Percentiles rank a stretch among this genome's conserved stretches.
Evolutionary conservation across 2,797 vertebrate species (phyloP).

Genomic region (Menidia menidia): DNA sequence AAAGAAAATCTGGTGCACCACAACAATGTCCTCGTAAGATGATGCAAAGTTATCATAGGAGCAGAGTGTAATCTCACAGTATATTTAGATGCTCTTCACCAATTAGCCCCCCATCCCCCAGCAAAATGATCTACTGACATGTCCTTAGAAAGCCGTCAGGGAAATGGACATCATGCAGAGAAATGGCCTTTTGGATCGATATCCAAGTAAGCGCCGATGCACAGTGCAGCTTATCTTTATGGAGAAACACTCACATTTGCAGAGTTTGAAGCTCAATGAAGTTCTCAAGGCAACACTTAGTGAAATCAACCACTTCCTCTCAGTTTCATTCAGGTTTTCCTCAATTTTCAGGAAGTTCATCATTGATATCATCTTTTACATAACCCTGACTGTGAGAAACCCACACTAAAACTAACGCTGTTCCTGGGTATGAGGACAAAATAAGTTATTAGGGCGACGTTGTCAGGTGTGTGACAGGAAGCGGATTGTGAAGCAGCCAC

Average conservation of each 20-base stretch:
- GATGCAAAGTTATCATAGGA: slow-evolving; percentile 33
- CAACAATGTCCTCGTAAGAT: slow-evolving; percentile 22
- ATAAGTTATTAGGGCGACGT: background rate
- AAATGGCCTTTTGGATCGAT: slow-evolving; percentile 73
- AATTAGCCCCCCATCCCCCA: slow-evolving; percentile 54
- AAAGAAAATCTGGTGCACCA: slow-evolving; percentile 1
- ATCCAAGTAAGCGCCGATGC: slow-evolving; percentile 61
- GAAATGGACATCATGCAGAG: slow-evolving; percentile 67
- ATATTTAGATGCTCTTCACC: slow-evolving; percentile 43
- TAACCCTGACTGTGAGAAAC: background rate
- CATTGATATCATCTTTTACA: background rate
- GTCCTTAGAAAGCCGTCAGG: slow-evolving; percentile 65
- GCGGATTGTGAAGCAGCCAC: background rate
- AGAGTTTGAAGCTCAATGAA: slow-evolving; percentile 28
- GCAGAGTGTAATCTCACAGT: slow-evolving; percentile 43
- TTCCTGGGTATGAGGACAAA: background rate
- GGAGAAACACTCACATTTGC: slow-evolving; percentile 32
- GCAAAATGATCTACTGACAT: slow-evolving; percentile 67
- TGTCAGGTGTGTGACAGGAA: slow-evolving; percentile 5
- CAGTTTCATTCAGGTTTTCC: slow-evolving; percentile 4
- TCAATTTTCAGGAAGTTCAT: background rate
- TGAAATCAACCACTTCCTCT: slow-evolving; percentile 9
- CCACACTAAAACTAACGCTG: background rate
- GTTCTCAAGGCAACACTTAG: slow-evolving; percentile 27
- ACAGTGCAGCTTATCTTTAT: slow-evolving; percentile 36